phyloP scores from a whole-genome alignment of 2,113 vertebrate species.

The Arizona elegans region DNA sequence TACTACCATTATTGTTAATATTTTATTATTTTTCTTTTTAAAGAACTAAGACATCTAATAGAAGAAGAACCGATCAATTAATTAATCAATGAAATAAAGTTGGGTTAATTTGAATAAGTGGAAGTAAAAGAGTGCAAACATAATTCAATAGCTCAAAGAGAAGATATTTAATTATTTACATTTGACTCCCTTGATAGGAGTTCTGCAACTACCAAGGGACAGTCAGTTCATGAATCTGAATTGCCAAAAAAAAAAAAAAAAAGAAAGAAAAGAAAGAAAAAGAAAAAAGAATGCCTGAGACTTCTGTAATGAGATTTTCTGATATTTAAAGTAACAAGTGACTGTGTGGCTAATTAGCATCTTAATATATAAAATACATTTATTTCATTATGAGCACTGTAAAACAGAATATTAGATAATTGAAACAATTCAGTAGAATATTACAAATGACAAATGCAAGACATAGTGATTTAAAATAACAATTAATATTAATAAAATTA shows the following conservation, averaged over 20 bases:
- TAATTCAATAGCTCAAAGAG: not conserved
- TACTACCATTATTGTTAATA: constrained; percentile 42
- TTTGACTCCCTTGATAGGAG: not conserved
- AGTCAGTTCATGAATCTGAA: not conserved
- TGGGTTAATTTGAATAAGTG: not conserved
- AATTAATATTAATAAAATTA: not conserved
- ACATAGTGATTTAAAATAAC: not conserved
- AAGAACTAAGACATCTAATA: not conserved
- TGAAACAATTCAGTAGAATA: not conserved
- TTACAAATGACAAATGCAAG: not conserved
- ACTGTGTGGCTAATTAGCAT: not conserved
- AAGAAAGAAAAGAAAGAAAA: not conserved
- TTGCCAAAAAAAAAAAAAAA: not conserved
- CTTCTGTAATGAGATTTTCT: not conserved
- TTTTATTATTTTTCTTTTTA: constrained; percentile 16
- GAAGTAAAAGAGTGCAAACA: not conserved
- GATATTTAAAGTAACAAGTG: not conserved
- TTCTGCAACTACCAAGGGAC: not conserved
- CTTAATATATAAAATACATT: not conserved
- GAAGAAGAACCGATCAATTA: not conserved
- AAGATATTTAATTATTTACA: not conserved
- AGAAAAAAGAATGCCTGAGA: not conserved
- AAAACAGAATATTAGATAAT: not conserved
- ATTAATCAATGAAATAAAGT: not conserved
- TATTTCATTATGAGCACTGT: not conserved